Evolutionary conservation across 2,113 vertebrate species (phyloP).

Genomic region (Dryoscopus gambensis): DNA sequence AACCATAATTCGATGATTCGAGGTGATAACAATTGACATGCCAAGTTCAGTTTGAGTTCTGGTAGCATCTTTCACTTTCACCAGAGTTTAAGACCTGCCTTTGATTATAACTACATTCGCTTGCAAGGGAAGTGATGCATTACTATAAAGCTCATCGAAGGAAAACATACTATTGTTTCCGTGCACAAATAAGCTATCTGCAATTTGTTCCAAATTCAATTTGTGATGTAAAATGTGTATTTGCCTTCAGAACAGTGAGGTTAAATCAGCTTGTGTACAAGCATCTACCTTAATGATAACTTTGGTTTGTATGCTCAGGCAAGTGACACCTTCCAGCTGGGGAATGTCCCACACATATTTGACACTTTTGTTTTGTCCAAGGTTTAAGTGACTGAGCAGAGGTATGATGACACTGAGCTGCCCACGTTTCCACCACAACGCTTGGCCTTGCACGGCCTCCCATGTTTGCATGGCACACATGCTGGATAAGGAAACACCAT

Average conservation of each 20-base stretch:
- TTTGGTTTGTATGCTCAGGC: neutral
- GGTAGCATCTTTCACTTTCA: neutral
- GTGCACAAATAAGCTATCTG: neutral
- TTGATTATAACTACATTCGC: neutral
- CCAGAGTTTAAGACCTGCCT: neutral
- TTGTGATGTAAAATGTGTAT: neutral
- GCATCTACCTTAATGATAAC: neutral
- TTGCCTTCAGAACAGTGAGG: neutral
- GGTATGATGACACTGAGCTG: neutral
- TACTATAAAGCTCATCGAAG: neutral
- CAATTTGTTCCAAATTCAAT: neutral
- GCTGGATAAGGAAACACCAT: rapidly evolving
- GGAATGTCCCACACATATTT: neutral
- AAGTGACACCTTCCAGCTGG: neutral
- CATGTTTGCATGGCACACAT: neutral
- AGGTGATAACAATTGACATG: neutral
- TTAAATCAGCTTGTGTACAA: neutral
- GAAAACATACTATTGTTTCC: neutral
- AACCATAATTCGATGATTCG: neutral
- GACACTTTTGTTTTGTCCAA: neutral
- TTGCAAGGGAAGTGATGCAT: neutral
- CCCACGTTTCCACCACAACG: neutral
- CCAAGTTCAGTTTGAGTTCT: neutral
- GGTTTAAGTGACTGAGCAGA: neutral
- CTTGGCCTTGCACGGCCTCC: neutral